A percentile compares a stretch with the other conserved stretches of the same genome.
These are phyloP conservation scores for Fregata magnificens DNA, from an alignment of 2,113 vertebrate genomes.

Conservation along the genomic window DNA sequence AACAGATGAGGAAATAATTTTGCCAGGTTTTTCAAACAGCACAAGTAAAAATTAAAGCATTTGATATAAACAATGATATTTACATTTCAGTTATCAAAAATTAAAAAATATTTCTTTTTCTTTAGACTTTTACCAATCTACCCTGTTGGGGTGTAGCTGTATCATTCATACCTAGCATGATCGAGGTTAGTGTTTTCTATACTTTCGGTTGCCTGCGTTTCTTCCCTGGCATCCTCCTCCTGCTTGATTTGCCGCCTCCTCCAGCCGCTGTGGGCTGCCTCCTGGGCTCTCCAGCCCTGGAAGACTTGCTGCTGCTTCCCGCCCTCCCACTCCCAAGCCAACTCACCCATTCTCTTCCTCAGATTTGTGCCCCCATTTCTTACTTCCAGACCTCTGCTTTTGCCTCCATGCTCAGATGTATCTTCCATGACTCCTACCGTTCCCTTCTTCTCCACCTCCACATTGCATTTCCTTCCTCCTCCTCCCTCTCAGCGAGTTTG, in stretches of 20 bases:
- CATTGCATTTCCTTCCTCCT: not conserved
- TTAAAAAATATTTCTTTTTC: not conserved
- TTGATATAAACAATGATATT: not conserved
- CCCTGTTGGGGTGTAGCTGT: not conserved
- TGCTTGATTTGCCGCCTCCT: not conserved
- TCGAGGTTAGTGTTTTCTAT: not conserved
- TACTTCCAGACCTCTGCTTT: not conserved
- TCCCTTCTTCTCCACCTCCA: not conserved
- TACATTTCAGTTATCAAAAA: not conserved
- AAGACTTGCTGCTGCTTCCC: not conserved
- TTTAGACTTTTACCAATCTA: not conserved
- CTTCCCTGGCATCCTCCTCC: not conserved
- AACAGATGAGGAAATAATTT: not conserved
- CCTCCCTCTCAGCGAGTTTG: not conserved
- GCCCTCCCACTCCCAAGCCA: not conserved
- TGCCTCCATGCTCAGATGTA: not conserved
- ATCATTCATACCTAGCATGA: not conserved
- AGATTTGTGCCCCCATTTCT: not conserved
- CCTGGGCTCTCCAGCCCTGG: not conserved
- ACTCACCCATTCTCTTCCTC: not conserved
- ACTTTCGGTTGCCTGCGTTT: not conserved
- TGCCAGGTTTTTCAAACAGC: not conserved
- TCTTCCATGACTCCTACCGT: not conserved
- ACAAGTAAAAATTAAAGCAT: not conserved
- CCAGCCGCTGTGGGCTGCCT: not conserved